Evolutionary conservation across 2,888 invertebrate genomes (phyloP).

Genomic region (Zonitis immaculata): DNA sequence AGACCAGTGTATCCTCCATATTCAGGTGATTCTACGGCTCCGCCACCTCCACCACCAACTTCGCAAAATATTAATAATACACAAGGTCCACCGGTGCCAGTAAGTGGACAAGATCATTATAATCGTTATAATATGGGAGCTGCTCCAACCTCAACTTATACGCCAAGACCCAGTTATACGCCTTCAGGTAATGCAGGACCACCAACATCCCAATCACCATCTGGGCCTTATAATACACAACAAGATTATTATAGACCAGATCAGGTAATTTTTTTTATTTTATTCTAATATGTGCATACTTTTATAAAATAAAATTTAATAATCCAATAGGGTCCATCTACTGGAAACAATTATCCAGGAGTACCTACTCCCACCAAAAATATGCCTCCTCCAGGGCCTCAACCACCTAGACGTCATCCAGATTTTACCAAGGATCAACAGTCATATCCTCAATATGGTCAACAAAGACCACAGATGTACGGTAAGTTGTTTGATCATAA

Average conservation of each 20-base stretch:
- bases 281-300: background rate
- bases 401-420: slow-evolving; percentile 73
- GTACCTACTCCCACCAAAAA: slow-evolving; percentile 52
- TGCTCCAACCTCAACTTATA: slow-evolving; percentile 37
- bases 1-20: slow-evolving; percentile 75
- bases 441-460: slow-evolving; percentile 59
- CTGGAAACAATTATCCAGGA: slow-evolving; percentile 44
- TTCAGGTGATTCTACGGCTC: slow-evolving; percentile 53
- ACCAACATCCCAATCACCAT: slow-evolving; percentile 50
- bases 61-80: slow-evolving; percentile 35
- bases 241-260: slow-evolving; percentile 56
- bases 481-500: slow-evolving; percentile 47
- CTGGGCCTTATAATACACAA: slow-evolving; percentile 51
- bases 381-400: slow-evolving; percentile 62
- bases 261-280: slow-evolving; percentile 36
- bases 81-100: slow-evolving; percentile 38
- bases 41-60: slow-evolving; percentile 32
- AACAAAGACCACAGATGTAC: slow-evolving; percentile 62
- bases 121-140: slow-evolving; percentile 42
- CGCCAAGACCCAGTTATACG: slow-evolving; percentile 45
- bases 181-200: slow-evolving; percentile 40
- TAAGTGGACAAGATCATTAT: slow-evolving; percentile 44
- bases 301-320: slow-evolving; percentile 7
- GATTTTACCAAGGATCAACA: slow-evolving; percentile 76
- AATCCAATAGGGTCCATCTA: slow-evolving; percentile 44